phyloP scores from a whole-genome alignment of 2,113 vertebrate species.

The Myotis yumanensis region DNA sequence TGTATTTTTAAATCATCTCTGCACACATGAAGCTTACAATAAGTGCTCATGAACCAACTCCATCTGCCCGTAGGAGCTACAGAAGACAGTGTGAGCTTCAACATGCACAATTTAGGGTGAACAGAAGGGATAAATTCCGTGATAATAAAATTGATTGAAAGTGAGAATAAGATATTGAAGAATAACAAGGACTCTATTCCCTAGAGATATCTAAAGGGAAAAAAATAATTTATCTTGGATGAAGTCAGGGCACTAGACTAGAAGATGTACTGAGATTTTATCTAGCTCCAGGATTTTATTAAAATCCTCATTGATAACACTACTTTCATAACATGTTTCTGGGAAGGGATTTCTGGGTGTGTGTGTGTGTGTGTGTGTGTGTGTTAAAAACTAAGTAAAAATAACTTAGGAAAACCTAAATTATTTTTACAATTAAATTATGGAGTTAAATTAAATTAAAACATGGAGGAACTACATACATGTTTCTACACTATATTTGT shows the following conservation, averaged over 20 bases:
- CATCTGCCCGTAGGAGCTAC: background rate
- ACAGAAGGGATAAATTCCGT: conserved; percentile 50
- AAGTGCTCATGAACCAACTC: background rate
- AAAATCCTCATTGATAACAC: conserved; percentile 54
- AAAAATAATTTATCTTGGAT: conserved; percentile 56
- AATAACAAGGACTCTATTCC: conserved; percentile 57
- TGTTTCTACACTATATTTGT: background rate
- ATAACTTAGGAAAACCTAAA: background rate
- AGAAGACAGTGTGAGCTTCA: conserved; percentile 34
- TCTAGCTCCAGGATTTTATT: conserved; percentile 69
- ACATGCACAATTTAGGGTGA: conserved; percentile 28
- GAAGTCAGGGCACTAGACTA: conserved; percentile 29
- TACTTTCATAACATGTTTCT: conserved; percentile 63
- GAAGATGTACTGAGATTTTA: conserved; percentile 71
- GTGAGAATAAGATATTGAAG: conserved; percentile 52
- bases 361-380: background rate
- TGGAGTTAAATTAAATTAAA: conserved; percentile 20
- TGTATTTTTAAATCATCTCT: conserved; percentile 16
- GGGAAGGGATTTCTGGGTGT: background rate
- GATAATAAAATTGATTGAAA: conserved; percentile 60
- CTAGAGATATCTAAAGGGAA: conserved; percentile 27
- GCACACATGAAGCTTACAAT: background rate
- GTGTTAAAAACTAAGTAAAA: conserved; percentile 31
- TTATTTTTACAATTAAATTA: conserved; percentile 44
- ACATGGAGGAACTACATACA: background rate